Percentiles rank a stretch among this genome's conserved stretches.
phyloP scores from a whole-genome alignment of 2,888 invertebrate species.

The Andrena bicolor region DNA sequence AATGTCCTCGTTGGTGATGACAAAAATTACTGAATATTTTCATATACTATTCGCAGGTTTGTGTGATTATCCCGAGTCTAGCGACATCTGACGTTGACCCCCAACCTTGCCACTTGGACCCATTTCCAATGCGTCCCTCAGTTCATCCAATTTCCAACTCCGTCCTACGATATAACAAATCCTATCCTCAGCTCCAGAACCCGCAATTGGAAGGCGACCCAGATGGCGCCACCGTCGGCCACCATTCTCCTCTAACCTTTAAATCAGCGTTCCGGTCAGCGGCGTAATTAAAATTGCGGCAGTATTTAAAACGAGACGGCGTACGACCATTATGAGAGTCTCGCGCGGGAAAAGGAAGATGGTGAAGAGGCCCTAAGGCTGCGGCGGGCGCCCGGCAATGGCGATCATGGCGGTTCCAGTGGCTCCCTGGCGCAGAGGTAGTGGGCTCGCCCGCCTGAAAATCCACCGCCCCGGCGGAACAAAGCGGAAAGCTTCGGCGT shows the following conservation, averaged over 20 bases:
- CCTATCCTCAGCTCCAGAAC: not conserved
- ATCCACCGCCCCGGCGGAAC: slow-evolving; percentile 46
- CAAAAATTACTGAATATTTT: no score
- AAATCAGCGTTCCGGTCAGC: slow-evolving; percentile 71
- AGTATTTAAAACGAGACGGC: slow-evolving; percentile 67
- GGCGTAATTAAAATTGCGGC: slow-evolving; percentile 76
- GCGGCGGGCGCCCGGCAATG: slow-evolving; percentile 14
- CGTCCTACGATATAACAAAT: not conserved
- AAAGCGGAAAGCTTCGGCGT: slow-evolving; percentile 57
- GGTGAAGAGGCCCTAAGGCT: not conserved
- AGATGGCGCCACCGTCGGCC: no score
- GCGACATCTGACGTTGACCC: no score
- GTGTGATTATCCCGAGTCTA: no score
- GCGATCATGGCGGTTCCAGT: slow-evolving; percentile 23
- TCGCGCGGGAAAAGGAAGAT: not conserved
- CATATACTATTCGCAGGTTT: no score
- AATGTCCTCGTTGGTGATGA: no score
- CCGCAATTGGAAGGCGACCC: no score
- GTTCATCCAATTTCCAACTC: not conserved
- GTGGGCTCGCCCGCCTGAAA: slow-evolving; percentile 7
- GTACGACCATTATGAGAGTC: slow-evolving; percentile 30
- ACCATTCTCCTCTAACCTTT: not conserved
- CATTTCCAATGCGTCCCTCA: not conserved
- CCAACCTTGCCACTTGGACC: no score
- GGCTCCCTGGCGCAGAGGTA: not conserved